phyloP scores from a whole-genome alignment of 2,888 invertebrate genomes.

The Calameuta idolon region DNA sequence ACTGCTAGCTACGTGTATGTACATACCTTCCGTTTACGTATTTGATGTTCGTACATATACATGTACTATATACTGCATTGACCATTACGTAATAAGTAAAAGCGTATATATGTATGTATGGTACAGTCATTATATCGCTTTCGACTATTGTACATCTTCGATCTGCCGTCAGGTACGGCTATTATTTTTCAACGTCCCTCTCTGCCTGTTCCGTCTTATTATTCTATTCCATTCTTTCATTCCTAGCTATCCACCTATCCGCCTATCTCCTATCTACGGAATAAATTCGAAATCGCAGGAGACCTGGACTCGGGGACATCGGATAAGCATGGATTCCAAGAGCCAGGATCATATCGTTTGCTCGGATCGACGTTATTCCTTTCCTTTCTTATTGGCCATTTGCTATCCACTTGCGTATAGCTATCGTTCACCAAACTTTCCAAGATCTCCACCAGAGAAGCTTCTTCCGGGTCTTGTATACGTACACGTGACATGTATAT shows the following conservation, averaged over 20 bases:
- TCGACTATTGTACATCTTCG: neutral
- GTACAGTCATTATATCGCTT: neutral
- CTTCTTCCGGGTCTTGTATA: neutral
- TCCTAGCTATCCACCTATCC: neutral
- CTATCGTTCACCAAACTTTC: neutral
- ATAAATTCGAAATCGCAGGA: neutral
- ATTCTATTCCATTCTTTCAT: neutral
- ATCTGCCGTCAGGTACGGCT: neutral
- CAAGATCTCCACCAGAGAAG: neutral
- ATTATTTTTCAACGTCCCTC: neutral
- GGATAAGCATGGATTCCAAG: neutral
- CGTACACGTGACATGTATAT: neutral
- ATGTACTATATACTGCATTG: too few relatives aligned
- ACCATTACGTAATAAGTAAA: too few relatives aligned
- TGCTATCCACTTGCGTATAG: neutral
- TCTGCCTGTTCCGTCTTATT: neutral
- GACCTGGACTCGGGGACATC: neutral
- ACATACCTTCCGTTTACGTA: neutral
- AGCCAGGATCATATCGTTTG: neutral
- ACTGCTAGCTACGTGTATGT: neutral
- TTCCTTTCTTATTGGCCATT: neutral
- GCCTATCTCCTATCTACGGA: neutral
- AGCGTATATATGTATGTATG: neutral
- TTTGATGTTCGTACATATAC: neutral
- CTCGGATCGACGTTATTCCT: neutral